Percentiles rank a stretch among this genome's conserved stretches.
Conservation (phyloP, 2,888 invertebrate species). For the Agonopterix arenella region DNA sequence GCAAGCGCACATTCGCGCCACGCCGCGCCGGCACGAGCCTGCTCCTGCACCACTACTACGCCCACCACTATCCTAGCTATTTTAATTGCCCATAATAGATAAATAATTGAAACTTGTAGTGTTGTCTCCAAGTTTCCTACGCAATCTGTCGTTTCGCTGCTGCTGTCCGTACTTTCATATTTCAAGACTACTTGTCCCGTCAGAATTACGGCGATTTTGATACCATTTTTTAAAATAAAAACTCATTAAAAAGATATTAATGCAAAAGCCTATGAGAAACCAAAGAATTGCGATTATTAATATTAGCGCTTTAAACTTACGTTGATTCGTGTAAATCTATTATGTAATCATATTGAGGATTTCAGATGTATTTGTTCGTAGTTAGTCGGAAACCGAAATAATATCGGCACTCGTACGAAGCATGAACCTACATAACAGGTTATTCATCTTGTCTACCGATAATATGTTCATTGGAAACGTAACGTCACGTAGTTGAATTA, state of each 20-base stretch:
- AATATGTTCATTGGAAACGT: constrained; percentile 16
- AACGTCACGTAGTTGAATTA: constrained; percentile 35
- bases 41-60: neutral
- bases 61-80: constrained; percentile 10
- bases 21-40: neutral
- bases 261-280: no score
- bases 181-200: neutral
- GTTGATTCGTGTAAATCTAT: no score
- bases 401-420: neutral
- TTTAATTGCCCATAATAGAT: constrained; percentile 15
- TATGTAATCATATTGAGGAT: no score
- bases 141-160: constrained; percentile 1
- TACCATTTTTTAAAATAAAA: no score
- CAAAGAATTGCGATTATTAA: no score
- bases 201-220: neutral
- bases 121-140: constrained; percentile 6
- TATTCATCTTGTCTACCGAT: constrained; percentile 17
- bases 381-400: neutral
- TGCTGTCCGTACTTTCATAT: neutral
- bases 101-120: constrained; percentile 9
- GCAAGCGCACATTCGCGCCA: constrained; percentile 2
- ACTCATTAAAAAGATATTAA: no score
- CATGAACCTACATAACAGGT: constrained; percentile 21
- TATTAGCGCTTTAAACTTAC: no score
- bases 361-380: no score